A percentile compares a stretch with the other conserved stretches of the same genome.
Conservation (phyloP, 2,113 vertebrate species). For the Colinus virginianus region DNA sequence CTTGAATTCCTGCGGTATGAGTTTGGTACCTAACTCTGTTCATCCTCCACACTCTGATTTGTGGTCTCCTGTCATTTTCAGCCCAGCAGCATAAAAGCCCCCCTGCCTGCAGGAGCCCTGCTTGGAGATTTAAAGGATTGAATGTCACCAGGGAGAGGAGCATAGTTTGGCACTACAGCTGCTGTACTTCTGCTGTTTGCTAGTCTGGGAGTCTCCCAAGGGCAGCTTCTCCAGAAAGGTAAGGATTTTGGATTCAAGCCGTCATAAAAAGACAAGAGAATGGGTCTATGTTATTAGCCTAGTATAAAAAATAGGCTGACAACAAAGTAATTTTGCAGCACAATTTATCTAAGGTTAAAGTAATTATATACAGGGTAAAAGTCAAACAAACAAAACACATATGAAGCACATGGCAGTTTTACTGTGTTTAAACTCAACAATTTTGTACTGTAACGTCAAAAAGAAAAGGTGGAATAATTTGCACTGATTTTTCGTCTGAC, state of each 20-base stretch:
- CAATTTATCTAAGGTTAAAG: not conserved
- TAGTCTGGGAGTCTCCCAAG: not conserved
- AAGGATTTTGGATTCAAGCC: not conserved
- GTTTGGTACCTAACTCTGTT: not conserved
- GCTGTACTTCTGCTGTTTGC: not conserved
- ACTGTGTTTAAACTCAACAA: not conserved
- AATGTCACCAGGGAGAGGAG: not conserved
- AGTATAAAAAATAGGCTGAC: not conserved
- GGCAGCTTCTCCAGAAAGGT: not conserved
- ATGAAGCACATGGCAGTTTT: not conserved
- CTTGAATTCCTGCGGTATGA: not conserved
- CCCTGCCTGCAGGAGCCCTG: not conserved
- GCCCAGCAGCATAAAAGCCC: not conserved
- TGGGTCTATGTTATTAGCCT: too few relatives aligned
- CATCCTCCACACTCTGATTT: not conserved
- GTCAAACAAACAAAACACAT: not conserved
- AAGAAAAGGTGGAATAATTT: not conserved
- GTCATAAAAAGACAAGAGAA: not conserved
- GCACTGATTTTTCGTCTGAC: not conserved
- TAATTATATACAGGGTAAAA: not conserved
- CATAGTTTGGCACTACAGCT: not conserved
- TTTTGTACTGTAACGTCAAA: not conserved
- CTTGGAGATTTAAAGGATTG: not conserved
- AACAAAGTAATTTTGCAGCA: not conserved
- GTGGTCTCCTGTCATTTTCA: not conserved